Evolutionary conservation across 2,113 vertebrate species (phyloP).

Genomic region (Cyrtonyx montezumae): DNA sequence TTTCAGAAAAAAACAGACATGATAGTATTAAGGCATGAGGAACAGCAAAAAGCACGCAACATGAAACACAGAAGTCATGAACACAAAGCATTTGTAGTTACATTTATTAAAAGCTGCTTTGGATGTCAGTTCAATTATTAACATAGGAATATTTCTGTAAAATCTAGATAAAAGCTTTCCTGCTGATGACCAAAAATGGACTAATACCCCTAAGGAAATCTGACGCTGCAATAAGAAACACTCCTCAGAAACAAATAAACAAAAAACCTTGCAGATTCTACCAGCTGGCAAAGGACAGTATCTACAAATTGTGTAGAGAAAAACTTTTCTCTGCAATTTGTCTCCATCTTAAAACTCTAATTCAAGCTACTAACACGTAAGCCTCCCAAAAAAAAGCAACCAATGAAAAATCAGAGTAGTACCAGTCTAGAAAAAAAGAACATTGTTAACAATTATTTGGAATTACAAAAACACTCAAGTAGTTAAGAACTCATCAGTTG

Average conservation of each 20-base stretch:
- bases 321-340: too few relatives aligned
- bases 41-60: background rate
- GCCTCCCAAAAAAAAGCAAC: background rate
- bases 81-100: too few relatives aligned
- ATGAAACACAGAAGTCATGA: background rate
- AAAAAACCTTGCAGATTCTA: slow-evolving; percentile 30
- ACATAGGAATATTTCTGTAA: background rate
- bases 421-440: background rate
- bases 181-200: background rate
- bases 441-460: background rate
- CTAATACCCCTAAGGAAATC: background rate
- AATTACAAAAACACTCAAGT: background rate
- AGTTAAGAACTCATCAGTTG: background rate
- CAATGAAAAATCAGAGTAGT: background rate
- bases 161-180: background rate
- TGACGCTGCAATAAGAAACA: accelerated
- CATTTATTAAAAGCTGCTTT: background rate
- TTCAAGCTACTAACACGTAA: background rate
- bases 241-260: background rate
- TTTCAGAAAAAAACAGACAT: background rate
- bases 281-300: slow-evolving; percentile 33
- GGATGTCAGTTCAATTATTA: background rate
- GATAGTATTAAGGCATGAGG: too few relatives aligned
- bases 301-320: background rate
- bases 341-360: background rate